phyloP scores from a whole-genome alignment of 1,140 invertebrate species.

The Oppia nitens region DNA sequence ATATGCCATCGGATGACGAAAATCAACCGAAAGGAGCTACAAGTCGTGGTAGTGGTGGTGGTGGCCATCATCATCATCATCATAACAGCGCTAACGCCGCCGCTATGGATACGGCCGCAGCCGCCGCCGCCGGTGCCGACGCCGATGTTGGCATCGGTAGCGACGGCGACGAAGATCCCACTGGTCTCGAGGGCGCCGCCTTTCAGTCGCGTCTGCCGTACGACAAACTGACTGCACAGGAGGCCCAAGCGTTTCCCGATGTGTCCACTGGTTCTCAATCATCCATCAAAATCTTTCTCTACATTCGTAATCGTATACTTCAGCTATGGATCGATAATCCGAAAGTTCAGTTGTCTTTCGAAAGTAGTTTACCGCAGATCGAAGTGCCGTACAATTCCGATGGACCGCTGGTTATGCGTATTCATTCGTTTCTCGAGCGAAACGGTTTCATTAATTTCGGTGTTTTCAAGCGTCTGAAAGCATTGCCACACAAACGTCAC shows the following conservation, averaged over 20 bases:
- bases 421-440: conserved; percentile 81
- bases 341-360: conserved; percentile 70
- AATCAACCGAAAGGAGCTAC: not conserved
- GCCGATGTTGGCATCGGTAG: not conserved
- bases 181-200: conserved; percentile 64
- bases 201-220: conserved; percentile 77
- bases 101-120: not conserved
- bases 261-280: conserved; percentile 58
- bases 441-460: conserved; percentile 98
- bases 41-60: not conserved
- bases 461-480: conserved; percentile 41
- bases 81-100: not conserved
- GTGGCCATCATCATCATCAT: no score
- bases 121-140: not conserved
- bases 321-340: conserved; percentile 94
- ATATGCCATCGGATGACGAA: not conserved
- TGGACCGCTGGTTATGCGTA: conserved; percentile 53
- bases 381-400: conserved; percentile 65
- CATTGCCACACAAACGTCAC: conserved; percentile 42
- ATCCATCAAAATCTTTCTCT: conserved; percentile 74
- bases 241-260: conserved; percentile 84
- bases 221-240: conserved; percentile 83
- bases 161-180: conserved; percentile 23
- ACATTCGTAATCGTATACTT: conserved; percentile 79
- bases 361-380: conserved; percentile 58